Evolutionary conservation across 2,888 invertebrate species (phyloP).

Genomic region (Thymelicus lineola): DNA sequence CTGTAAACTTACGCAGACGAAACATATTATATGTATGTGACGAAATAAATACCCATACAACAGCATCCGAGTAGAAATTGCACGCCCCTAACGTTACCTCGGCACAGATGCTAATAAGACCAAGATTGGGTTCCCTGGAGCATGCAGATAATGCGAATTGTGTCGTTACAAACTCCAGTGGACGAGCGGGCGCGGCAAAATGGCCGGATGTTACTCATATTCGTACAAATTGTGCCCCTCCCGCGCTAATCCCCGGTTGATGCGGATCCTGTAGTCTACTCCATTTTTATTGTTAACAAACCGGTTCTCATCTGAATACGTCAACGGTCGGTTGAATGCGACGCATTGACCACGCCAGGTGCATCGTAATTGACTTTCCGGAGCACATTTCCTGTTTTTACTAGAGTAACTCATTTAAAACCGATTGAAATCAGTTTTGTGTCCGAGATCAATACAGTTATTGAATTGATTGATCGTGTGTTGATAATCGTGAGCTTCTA

Average conservation of each 20-base stretch:
- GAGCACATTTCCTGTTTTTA: constrained; percentile 16
- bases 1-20: no score
- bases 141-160: constrained; percentile 28
- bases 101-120: constrained; percentile 1
- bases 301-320: constrained; percentile 27
- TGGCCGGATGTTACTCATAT: constrained; percentile 65
- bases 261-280: constrained; percentile 40
- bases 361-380: constrained; percentile 26
- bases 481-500: no score
- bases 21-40: no score
- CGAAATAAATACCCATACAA: no score
- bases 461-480: no score
- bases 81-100: background rate
- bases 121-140: constrained; percentile 30
- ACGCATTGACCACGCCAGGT: constrained; percentile 21
- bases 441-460: background rate
- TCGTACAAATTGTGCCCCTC: constrained; percentile 54
- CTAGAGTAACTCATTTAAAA: constrained; percentile 1
- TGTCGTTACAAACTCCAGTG: background rate
- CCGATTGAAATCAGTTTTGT: background rate
- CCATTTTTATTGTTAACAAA: constrained; percentile 40
- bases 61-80: no score
- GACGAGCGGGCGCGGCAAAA: constrained; percentile 39
- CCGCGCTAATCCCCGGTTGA: constrained; percentile 40
- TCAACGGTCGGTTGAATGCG: constrained; percentile 13